These are phyloP conservation scores for Scaptomyza caliginosa DNA, from an alignment of 2,888 invertebrate genomes.

Conservation along the genomic window DNA sequence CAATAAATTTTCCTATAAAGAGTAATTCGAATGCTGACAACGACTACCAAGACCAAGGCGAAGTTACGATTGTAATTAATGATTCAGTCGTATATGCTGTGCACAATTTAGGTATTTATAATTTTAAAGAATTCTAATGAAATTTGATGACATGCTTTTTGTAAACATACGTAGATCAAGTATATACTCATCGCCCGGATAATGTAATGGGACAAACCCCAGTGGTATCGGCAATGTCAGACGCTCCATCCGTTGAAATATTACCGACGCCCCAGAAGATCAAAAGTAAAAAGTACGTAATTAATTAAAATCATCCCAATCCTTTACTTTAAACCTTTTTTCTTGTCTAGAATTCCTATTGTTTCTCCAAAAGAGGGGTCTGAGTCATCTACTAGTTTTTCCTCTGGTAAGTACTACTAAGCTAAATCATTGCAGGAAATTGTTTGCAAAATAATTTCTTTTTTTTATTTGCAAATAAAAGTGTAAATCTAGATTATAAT, in stretches of 20 bases:
- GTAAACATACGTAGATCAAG: slow-evolving; percentile 56
- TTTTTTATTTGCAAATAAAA: too few species aligned
- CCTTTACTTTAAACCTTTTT: neutral
- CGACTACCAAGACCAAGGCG: slow-evolving; percentile 64
- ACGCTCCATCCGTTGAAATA: slow-evolving; percentile 86
- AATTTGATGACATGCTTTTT: neutral
- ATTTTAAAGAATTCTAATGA: neutral
- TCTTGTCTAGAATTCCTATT: slow-evolving; percentile 70
- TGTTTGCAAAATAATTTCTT: too few species aligned
- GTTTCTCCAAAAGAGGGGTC: slow-evolving; percentile 67
- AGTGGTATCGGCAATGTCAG: slow-evolving; percentile 89
- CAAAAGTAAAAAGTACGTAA: slow-evolving; percentile 81
- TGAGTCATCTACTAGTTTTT: slow-evolving; percentile 23
- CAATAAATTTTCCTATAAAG: slow-evolving; percentile 24
- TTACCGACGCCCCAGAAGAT: slow-evolving; percentile 84
- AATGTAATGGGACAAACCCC: slow-evolving; percentile 84
- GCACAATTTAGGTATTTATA: slow-evolving; percentile 57
- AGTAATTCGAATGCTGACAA: slow-evolving; percentile 59
- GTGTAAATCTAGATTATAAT: too few species aligned
- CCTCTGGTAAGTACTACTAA: slow-evolving; percentile 49
- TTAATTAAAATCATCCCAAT: neutral
- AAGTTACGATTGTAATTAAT: neutral
- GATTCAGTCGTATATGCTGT: slow-evolving; percentile 44
- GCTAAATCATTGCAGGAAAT: too few species aligned
- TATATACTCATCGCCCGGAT: slow-evolving; percentile 53